These are phyloP conservation scores for Nixonia krombeini DNA, from an alignment of 1,140 invertebrate genomes.

Conservation along the genomic window DNA sequence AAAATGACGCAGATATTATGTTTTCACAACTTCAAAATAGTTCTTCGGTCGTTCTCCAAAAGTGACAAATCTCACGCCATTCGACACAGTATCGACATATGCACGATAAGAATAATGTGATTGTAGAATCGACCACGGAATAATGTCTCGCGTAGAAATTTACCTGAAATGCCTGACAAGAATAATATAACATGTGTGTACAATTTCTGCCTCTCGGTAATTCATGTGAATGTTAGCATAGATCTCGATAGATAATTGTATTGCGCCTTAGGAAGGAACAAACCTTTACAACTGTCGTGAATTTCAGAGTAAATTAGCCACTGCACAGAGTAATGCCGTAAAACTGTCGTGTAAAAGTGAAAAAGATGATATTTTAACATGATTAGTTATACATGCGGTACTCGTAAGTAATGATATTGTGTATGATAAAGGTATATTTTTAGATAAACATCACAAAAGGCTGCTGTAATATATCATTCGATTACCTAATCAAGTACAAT, in stretches of 20 bases:
- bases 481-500: slow-evolving; percentile 48
- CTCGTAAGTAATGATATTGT: slow-evolving; percentile 34
- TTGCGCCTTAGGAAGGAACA: slow-evolving; percentile 10
- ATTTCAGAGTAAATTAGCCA: slow-evolving; percentile 11
- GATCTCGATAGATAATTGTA: slow-evolving; percentile 8
- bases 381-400: slow-evolving; percentile 26
- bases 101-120: not conserved
- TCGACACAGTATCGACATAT: not conserved
- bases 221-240: slow-evolving; percentile 13
- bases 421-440: slow-evolving; percentile 49
- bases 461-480: slow-evolving; percentile 43
- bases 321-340: slow-evolving; percentile 7
- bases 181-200: slow-evolving; percentile 9
- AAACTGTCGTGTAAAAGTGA: slow-evolving; percentile 15
- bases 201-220: slow-evolving; percentile 10
- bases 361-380: slow-evolving; percentile 41
- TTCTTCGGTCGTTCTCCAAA: not conserved
- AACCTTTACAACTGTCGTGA: slow-evolving; percentile 21
- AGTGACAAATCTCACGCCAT: not conserved
- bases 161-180: slow-evolving; percentile 8
- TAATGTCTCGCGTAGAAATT: not conserved
- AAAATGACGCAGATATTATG: slow-evolving; percentile 3
- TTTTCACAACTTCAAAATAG: slow-evolving; percentile 10
- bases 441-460: slow-evolving; percentile 43
- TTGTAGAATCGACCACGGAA: not conserved